Percentiles rank a stretch among this genome's conserved stretches.
Evolutionary conservation across 2,797 vertebrate genomes (phyloP).

Genomic region (Megaceryle alcyon): DNA sequence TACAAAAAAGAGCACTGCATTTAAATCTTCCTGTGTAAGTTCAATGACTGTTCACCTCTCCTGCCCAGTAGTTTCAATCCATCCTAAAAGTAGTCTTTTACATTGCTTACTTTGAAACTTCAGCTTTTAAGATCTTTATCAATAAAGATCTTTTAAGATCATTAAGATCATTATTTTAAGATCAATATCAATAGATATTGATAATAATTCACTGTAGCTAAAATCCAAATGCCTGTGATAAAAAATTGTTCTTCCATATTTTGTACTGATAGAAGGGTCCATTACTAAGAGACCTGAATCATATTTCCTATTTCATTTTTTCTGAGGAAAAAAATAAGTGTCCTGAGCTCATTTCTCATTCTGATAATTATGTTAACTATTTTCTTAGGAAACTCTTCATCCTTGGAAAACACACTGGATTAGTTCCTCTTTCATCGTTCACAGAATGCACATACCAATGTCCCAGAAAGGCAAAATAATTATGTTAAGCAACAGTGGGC

Average conservation of each 20-base stretch:
- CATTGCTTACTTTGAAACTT: background rate
- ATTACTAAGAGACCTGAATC: background rate
- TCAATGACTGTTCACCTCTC: background rate
- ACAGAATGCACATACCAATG: background rate
- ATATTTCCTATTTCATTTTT: background rate
- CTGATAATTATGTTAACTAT: background rate
- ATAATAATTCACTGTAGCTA: background rate
- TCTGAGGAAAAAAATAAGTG: background rate
- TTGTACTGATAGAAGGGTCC: background rate
- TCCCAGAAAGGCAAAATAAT: background rate
- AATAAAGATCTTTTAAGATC: too few relatives aligned
- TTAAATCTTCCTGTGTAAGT: background rate
- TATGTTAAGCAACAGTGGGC: background rate
- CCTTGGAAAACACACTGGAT: background rate
- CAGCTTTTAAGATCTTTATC: background rate
- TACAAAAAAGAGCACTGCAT: background rate
- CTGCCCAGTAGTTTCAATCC: background rate
- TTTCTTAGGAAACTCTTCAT: background rate
- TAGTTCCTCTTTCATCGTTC: background rate
- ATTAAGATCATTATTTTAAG: too few relatives aligned
- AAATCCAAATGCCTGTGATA: background rate
- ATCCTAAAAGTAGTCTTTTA: background rate
- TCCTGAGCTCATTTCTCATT: background rate
- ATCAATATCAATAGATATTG: background rate
- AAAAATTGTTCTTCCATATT: background rate